A percentile compares a stretch with the other conserved stretches of the same genome.
These are phyloP conservation scores for Betta splendens DNA, from an alignment of 2,797 vertebrate genomes.

Conservation along the genomic window DNA sequence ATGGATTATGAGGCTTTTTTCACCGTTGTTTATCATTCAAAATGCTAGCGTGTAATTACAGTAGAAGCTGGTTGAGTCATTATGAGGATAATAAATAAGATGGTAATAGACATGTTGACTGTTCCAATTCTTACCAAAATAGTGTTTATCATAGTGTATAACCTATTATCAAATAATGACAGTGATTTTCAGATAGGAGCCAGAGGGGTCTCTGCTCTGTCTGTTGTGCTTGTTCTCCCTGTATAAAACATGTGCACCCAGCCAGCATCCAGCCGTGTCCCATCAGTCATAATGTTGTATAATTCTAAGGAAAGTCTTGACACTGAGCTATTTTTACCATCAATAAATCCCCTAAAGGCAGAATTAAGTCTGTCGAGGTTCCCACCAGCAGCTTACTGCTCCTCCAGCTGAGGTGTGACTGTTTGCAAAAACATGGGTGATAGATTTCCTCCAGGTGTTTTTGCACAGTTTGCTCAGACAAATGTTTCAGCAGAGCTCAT, in stretches of 20 bases:
- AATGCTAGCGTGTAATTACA: too few relatives aligned
- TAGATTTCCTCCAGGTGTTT: not conserved
- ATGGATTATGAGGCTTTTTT: conserved; percentile 6
- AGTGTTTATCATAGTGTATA: too few relatives aligned
- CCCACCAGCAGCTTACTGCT: not conserved
- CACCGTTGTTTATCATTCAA: not conserved
- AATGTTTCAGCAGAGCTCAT: not conserved
- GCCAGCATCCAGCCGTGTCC: conserved; percentile 2
- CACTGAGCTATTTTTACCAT: not conserved
- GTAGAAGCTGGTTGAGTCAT: too few relatives aligned
- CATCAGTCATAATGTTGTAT: not conserved
- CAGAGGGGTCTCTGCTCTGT: not conserved
- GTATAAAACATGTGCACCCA: conserved; percentile 8
- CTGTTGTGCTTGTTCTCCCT: too few relatives aligned
- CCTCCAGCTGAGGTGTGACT: not conserved
- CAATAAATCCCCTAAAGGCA: not conserved
- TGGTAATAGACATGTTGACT: too few relatives aligned
- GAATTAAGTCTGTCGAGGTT: not conserved
- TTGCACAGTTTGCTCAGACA: not conserved
- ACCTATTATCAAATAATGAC: too few relatives aligned
- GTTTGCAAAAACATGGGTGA: not conserved
- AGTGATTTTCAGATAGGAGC: conserved; percentile 12
- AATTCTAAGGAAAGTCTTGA: not conserved
- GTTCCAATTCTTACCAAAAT: too few relatives aligned
- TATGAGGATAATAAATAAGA: accelerated